Evolutionary conservation across 2,888 invertebrate genomes (phyloP).

Genomic region (Drosophila eohydei): DNA sequence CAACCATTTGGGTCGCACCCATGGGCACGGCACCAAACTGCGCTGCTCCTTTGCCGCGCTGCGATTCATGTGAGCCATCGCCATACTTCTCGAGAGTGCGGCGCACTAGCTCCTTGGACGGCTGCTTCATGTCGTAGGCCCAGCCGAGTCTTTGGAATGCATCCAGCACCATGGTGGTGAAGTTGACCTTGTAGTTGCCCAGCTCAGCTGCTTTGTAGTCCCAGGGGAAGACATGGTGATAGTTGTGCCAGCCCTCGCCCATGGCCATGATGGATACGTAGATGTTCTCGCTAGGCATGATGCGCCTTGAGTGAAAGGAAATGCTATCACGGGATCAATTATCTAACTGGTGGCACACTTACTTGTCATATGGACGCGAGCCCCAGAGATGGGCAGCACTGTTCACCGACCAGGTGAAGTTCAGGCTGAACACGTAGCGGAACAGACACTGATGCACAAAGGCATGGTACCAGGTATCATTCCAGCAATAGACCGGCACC

Average conservation of each 20-base stretch:
- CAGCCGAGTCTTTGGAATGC: constrained; percentile 89
- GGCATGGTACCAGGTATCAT: constrained; percentile 88
- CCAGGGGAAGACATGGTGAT: constrained; percentile 97
- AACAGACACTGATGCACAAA: constrained; percentile 88
- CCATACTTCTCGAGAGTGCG: constrained; percentile 87
- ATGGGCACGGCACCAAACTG: background rate
- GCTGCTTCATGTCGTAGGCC: constrained; percentile 91
- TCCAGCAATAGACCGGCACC: constrained; percentile 90
- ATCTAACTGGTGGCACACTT: constrained; percentile 68
- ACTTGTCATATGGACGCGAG: constrained; percentile 90
- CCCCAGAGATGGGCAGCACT: constrained; percentile 94
- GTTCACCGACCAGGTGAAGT: constrained; percentile 96
- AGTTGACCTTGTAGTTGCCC: constrained; percentile 88
- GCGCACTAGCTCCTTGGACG: constrained; percentile 86
- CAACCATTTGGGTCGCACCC: constrained; percentile 55
- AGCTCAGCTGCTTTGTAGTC: constrained; percentile 96
- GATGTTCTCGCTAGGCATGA: constrained; percentile 92
- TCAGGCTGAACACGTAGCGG: constrained; percentile 90
- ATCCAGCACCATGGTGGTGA: constrained; percentile 90
- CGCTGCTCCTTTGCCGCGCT: constrained; percentile 29
- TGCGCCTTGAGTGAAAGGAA: constrained; percentile 86
- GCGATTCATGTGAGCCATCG: constrained; percentile 82
- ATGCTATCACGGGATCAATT: constrained; percentile 8
- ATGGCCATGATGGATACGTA: constrained; percentile 90
- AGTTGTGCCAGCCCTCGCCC: constrained; percentile 97